These are phyloP conservation scores for Anniella stebbinsi DNA, from an alignment of 2,797 vertebrate species.

Conservation along the genomic window DNA sequence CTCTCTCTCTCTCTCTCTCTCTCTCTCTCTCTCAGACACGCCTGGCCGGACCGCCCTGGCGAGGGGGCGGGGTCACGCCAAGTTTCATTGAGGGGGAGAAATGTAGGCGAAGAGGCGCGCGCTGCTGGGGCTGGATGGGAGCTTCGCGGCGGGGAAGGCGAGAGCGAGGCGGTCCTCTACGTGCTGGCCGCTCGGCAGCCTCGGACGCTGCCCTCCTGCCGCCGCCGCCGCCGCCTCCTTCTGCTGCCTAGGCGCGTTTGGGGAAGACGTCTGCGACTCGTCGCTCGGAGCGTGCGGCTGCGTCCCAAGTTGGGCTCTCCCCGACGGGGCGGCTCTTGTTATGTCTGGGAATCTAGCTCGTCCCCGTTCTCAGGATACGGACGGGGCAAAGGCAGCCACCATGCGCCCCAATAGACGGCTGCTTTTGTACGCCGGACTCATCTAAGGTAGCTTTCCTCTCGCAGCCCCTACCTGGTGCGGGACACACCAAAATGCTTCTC, in stretches of 20 bases:
- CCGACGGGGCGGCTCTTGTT: neutral
- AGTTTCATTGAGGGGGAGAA: slow-evolving; percentile 75
- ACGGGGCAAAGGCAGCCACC: neutral
- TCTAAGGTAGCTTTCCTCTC: neutral
- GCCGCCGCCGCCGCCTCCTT: neutral
- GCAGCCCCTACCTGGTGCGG: neutral
- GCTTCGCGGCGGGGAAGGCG: slow-evolving; percentile 10
- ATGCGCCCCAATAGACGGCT: neutral
- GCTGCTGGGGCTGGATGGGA: slow-evolving; percentile 36
- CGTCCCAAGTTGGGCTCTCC: neutral
- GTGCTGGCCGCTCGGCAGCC: neutral
- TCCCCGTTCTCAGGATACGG: neutral
- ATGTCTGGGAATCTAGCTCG: neutral
- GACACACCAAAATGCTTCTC: slow-evolving; percentile 11
- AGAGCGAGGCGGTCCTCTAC: neutral
- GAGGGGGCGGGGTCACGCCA: slow-evolving; percentile 50
- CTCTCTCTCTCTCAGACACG: neutral
- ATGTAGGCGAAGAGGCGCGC: slow-evolving; percentile 18
- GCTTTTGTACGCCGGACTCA: neutral
- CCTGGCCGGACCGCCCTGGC: slow-evolving; percentile 25
- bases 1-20: neutral
- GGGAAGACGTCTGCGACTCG: neutral
- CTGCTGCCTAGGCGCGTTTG: too few species aligned
- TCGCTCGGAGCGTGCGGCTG: neutral
- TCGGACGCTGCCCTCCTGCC: neutral